phyloP scores from a whole-genome alignment of 2,888 invertebrate species.

The Plutella xylostella region DNA sequence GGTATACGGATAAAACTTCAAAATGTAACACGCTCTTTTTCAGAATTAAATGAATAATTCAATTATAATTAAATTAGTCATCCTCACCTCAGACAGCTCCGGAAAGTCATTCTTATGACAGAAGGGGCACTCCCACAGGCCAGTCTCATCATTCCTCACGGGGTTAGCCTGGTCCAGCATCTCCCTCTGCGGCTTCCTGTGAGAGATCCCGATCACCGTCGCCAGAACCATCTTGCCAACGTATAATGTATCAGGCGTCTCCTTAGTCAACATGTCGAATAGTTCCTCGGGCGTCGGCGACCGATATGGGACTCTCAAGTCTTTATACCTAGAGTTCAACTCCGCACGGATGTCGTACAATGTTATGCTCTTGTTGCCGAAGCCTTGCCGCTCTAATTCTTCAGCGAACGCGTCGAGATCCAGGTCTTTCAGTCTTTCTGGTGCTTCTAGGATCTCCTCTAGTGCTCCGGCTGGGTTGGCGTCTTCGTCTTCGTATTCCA shows the following conservation, averaged over 20 bases:
- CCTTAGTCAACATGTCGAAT: conserved; percentile 96
- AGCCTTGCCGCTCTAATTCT: conserved; percentile 92
- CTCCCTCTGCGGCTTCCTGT: conserved; percentile 91
- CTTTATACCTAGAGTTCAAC: conserved; percentile 93
- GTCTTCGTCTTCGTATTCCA: conserved; percentile 98
- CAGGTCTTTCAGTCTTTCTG: conserved; percentile 93
- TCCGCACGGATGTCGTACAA: conserved; percentile 97
- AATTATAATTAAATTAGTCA: too few relatives aligned
- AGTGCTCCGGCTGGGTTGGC: conserved; percentile 96
- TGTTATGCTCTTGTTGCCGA: conserved; percentile 92
- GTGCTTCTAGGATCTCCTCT: conserved; percentile 96
- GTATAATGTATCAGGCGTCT: conserved; percentile 93
- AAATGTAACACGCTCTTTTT: too few relatives aligned
- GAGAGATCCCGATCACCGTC: conserved; percentile 84
- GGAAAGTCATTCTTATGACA: conserved; percentile 96
- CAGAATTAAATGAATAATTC: too few relatives aligned
- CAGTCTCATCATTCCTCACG: conserved; percentile 92
- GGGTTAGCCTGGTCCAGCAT: conserved; percentile 97
- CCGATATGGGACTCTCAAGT: conserved; percentile 82
- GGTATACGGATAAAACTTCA: too few relatives aligned
- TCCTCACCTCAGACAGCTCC: conserved; percentile 86
- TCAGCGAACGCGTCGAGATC: conserved; percentile 99
- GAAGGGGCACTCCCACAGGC: conserved; percentile 97
- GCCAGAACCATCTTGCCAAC: conserved; percentile 88
- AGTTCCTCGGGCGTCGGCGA: conserved; percentile 87